Percentiles rank a stretch among this genome's conserved stretches.
Conservation (phyloP, 1,140 invertebrate species). For the Brachionus rotundiformis region DNA sequence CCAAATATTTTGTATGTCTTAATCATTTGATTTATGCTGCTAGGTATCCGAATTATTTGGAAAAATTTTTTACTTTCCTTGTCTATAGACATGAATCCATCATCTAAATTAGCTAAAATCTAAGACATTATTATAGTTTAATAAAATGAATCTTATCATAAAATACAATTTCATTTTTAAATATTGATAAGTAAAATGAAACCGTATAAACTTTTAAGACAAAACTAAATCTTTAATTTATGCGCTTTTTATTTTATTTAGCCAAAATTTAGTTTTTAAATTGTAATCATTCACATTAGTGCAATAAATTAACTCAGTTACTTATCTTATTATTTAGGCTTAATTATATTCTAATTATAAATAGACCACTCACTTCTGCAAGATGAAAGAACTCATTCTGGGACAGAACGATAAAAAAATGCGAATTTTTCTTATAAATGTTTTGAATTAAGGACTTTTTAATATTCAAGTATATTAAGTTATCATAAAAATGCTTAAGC, state of each 20-base stretch:
- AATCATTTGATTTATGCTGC: background rate
- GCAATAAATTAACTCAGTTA: constrained; percentile 19
- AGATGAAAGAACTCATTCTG: background rate
- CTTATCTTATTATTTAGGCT: constrained; percentile 30
- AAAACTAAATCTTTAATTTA: constrained; percentile 11
- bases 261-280: constrained; percentile 20
- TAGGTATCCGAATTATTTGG: background rate
- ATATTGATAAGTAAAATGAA: constrained; percentile 34
- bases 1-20: background rate
- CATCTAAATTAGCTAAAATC: background rate
- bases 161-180: background rate
- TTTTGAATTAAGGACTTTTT: background rate
- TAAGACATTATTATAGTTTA: background rate
- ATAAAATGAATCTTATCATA: background rate
- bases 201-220: constrained; percentile 21
- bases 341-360: constrained; percentile 48
- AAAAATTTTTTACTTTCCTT: background rate
- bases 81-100: background rate
- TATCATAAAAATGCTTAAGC: background rate
- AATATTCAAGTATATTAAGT: background rate
- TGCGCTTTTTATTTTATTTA: background rate
- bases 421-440: background rate
- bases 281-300: background rate
- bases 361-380: constrained; percentile 13
- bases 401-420: constrained; percentile 18